Percentiles rank a stretch among this genome's conserved stretches.
Conservation (phyloP, 2,888 invertebrate species). For the Vandiemenella viatica region DNA sequence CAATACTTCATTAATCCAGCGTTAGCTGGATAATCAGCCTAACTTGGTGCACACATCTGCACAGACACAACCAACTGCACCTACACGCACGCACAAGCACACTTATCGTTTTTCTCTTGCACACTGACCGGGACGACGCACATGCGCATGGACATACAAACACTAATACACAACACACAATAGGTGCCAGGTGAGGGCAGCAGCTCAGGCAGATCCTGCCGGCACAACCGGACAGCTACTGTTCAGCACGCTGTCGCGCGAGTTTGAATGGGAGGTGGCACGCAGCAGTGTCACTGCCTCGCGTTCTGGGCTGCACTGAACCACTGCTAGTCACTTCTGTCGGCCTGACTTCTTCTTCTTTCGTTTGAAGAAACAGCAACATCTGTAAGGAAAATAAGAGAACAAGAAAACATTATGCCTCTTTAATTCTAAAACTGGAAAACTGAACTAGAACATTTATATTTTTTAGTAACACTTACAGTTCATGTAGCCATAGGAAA, state of each 20-base stretch:
- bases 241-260: conserved; percentile 42
- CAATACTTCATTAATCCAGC: neutral
- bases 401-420: too few species aligned
- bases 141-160: too few species aligned
- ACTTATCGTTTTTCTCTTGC: too few species aligned
- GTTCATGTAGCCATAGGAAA: too few species aligned
- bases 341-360: conserved; percentile 95
- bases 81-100: neutral
- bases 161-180: too few species aligned
- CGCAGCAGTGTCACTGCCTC: conserved; percentile 45
- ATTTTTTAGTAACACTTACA: too few species aligned
- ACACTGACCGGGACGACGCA: too few species aligned
- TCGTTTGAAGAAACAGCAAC: conserved; percentile 97
- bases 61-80: neutral
- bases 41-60: neutral
- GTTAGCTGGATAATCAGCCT: neutral
- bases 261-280: conserved; percentile 46
- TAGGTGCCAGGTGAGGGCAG: too few species aligned
- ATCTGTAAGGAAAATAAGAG: conserved; percentile 49
- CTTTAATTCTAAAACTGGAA: too few species aligned
- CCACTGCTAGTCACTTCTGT: conserved; percentile 74
- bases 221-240: conserved; percentile 11
- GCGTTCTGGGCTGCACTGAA: conserved; percentile 47
- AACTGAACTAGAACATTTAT: too few species aligned
- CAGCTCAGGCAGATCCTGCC: neutral